Evolutionary conservation across 2,797 vertebrate genomes (phyloP).

Genomic region (Microhierax caerulescens): DNA sequence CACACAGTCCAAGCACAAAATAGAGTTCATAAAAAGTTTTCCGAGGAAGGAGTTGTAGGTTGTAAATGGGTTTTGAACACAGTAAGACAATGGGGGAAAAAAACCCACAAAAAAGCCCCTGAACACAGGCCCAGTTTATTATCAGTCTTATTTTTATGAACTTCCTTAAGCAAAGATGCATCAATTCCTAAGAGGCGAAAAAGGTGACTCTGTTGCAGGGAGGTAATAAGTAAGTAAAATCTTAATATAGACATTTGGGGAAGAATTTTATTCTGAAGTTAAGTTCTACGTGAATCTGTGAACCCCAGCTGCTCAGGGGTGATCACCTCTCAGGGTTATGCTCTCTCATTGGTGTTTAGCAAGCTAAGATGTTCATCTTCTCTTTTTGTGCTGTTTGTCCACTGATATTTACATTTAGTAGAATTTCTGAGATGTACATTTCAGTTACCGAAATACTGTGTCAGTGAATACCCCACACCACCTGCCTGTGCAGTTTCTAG

Average conservation of each 20-base stretch:
- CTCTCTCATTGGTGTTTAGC: background rate
- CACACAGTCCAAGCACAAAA: background rate
- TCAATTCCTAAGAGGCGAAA: background rate
- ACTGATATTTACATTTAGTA: background rate
- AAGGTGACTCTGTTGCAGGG: background rate
- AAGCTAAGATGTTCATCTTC: background rate
- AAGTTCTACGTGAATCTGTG: background rate
- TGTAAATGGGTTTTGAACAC: background rate
- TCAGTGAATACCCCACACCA: no score
- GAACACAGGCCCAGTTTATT: background rate
- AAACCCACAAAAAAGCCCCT: fast-evolving
- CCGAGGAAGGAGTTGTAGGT: background rate
- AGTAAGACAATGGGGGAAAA: background rate
- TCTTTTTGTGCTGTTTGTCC: background rate
- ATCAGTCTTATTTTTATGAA: background rate
- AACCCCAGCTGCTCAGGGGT: background rate
- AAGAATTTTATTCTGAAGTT: background rate
- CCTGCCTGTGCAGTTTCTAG: background rate
- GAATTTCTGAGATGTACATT: background rate
- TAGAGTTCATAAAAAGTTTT: background rate
- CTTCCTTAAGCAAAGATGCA: background rate
- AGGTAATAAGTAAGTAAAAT: background rate
- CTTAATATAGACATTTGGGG: background rate
- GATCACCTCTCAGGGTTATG: background rate
- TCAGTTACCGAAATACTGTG: background rate